Evolutionary conservation across 2,797 vertebrate genomes (phyloP).

Genomic region (Alouatta caraya): DNA sequence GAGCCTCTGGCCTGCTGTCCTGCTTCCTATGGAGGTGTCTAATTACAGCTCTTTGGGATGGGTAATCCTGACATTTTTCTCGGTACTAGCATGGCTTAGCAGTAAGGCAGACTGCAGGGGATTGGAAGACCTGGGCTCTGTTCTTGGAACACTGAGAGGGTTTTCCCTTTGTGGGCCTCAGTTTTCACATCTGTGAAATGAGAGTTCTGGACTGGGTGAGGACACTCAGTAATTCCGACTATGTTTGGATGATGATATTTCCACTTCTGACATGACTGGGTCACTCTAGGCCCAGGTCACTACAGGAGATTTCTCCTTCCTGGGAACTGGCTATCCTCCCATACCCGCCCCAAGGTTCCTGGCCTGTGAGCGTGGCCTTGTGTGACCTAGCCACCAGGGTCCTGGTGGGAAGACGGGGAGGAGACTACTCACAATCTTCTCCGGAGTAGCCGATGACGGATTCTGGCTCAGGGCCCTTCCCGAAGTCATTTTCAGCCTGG

Average conservation of each 20-base stretch:
- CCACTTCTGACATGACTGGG: not conserved
- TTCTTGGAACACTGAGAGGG: not conserved
- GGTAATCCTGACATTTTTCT: not conserved
- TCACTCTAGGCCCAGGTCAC: not conserved
- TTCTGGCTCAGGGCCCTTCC: constrained; percentile 90
- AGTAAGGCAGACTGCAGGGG: not conserved
- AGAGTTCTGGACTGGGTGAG: not conserved
- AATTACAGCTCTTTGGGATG: not conserved
- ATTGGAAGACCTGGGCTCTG: not conserved
- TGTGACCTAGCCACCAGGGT: accelerated
- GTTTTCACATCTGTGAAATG: not conserved
- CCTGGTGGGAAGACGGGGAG: not conserved
- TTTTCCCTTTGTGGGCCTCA: not conserved
- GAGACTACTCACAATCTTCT: constrained; percentile 93
- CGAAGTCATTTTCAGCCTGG: constrained; percentile 94
- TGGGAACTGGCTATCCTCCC: not conserved
- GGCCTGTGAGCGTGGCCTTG: not conserved
- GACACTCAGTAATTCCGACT: not conserved
- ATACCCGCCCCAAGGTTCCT: not conserved
- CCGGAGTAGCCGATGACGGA: constrained; percentile 92
- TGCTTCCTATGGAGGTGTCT: not conserved
- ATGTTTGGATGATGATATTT: not conserved
- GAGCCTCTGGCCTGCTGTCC: not conserved
- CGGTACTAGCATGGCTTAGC: not conserved
- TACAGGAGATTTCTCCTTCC: not conserved